Evolutionary conservation across 1,140 invertebrate species (phyloP).

Genomic region (Leptinotarsa defecta): DNA sequence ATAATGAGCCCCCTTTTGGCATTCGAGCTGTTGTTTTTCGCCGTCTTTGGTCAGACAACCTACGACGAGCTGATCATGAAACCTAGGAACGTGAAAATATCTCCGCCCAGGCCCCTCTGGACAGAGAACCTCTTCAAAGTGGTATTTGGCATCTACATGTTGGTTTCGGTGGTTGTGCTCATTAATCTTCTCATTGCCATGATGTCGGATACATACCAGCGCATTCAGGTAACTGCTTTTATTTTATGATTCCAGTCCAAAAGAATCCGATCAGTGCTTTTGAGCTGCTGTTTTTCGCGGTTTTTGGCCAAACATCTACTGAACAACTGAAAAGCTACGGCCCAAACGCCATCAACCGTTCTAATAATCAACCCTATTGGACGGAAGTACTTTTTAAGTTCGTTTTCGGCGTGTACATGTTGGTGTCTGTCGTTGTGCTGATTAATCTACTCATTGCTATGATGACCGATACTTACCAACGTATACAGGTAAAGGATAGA

Average conservation of each 20-base stretch:
- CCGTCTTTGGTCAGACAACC: constrained; percentile 94
- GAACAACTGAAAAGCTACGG: constrained; percentile 69
- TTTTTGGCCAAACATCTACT: constrained; percentile 96
- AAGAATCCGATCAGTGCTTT: constrained; percentile 84
- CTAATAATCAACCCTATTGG: constrained; percentile 70
- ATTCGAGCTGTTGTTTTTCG: constrained; percentile 97
- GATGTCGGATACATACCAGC: constrained; percentile 99
- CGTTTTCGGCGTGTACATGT: constrained; percentile 91
- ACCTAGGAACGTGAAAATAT: constrained; percentile 49
- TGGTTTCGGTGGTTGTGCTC: constrained; percentile 96
- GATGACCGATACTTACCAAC: constrained; percentile 99
- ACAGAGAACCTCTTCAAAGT: constrained; percentile 81
- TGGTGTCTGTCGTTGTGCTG: constrained; percentile 97
- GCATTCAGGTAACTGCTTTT: constrained; percentile 81
- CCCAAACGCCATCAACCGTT: constrained; percentile 54
- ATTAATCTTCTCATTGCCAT: constrained; percentile 99
- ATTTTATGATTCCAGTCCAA: constrained; percentile 76
- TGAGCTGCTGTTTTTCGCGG: constrained; percentile 97
- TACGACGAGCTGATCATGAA: constrained; percentile 78
- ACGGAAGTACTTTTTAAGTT: constrained; percentile 81
- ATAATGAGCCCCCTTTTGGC: constrained; percentile 85
- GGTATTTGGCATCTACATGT: constrained; percentile 95
- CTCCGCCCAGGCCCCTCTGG: constrained; percentile 66
- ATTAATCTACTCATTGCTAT: constrained; percentile 99
- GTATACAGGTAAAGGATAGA: constrained; percentile 79